Conservation (phyloP, 2,888 invertebrate species). For the Lissonota sp. region DNA sequence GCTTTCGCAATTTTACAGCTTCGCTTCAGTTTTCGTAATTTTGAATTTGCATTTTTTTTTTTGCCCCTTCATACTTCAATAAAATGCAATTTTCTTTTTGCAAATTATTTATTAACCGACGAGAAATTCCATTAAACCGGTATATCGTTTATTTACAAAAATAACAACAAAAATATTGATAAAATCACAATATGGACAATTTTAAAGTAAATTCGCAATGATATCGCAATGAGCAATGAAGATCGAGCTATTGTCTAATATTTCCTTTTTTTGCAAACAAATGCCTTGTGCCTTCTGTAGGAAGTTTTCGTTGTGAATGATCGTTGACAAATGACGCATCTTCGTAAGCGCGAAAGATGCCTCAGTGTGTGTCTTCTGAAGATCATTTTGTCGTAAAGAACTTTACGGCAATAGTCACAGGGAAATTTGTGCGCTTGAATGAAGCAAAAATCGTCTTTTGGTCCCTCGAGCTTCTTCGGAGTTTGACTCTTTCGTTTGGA, state of each 20-base stretch:
- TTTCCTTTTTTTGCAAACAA: constrained; percentile 35
- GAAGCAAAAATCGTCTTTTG: constrained; percentile 43
- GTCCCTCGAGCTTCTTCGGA: constrained; percentile 29
- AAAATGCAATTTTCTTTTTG: neutral
- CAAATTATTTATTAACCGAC: neutral
- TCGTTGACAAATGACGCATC: constrained; percentile 56
- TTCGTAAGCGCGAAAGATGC: constrained; percentile 43
- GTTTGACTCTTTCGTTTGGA: constrained; percentile 39
- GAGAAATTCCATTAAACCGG: no score
- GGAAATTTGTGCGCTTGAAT: constrained; percentile 54
- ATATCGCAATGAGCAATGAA: no score
- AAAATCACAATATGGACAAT: no score
- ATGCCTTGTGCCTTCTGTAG: constrained; percentile 51
- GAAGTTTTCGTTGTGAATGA: constrained; percentile 28
- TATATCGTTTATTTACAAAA: no score
- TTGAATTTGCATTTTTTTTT: no score
- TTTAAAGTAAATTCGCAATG: no score
- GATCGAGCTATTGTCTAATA: no score
- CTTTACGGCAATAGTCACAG: constrained; percentile 61
- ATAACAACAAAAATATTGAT: no score
- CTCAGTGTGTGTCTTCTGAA: constrained; percentile 61
- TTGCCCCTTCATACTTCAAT: no score
- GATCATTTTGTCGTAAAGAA: constrained; percentile 55
- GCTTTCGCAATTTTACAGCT: no score
- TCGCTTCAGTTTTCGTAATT: no score